phyloP scores from a whole-genome alignment of 2,888 invertebrate species.

The Nemoura dubitans region DNA sequence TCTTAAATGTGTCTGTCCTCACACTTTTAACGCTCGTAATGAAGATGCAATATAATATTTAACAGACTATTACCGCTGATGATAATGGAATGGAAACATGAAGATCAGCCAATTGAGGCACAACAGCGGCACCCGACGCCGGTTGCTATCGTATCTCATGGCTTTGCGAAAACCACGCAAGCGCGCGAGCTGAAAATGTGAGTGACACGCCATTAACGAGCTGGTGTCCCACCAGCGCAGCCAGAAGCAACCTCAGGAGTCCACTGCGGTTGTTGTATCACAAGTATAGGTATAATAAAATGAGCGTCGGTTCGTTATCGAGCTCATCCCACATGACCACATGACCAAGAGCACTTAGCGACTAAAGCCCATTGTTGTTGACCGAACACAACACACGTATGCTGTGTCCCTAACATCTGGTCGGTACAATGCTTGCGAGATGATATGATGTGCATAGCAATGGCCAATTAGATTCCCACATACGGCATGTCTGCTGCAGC shows the following conservation, averaged over 20 bases:
- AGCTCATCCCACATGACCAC: conserved; percentile 3
- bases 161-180: too few species aligned
- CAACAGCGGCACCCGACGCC: too few species aligned
- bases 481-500: not conserved
- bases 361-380: not conserved
- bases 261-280: too few species aligned
- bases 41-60: not conserved
- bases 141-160: too few species aligned
- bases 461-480: not conserved
- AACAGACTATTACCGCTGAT: not conserved
- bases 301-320: not conserved
- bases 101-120: not conserved
- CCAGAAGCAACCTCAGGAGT: not conserved
- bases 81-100: not conserved
- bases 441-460: not conserved
- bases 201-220: not conserved
- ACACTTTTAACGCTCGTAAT: not conserved
- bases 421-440: not conserved
- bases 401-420: not conserved
- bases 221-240: not conserved
- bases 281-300: not conserved
- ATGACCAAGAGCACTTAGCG: not conserved
- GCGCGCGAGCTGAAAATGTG: too few species aligned
- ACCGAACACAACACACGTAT: not conserved
- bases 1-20: not conserved